phyloP scores from a whole-genome alignment of 2,113 vertebrate genomes.

The Natator depressus region DNA sequence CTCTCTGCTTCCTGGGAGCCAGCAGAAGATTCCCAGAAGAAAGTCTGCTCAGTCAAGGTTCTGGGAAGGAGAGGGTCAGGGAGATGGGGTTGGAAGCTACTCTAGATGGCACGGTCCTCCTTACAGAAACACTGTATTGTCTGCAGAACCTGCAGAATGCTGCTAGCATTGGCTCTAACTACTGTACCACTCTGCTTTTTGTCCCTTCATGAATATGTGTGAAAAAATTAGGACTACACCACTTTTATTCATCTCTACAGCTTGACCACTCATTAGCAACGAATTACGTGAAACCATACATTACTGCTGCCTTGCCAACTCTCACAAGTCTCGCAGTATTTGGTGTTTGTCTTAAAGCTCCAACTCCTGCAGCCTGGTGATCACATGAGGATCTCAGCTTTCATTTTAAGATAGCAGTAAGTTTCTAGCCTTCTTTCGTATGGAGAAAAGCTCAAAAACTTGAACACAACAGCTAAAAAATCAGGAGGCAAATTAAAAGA shows the following conservation, averaged over 20 bases:
- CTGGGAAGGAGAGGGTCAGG: background rate
- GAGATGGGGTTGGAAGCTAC: background rate
- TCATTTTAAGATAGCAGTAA: background rate
- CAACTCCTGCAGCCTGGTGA: background rate
- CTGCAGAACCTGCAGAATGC: background rate
- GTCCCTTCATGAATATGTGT: background rate
- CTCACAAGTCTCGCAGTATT: background rate
- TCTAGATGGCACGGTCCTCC: background rate
- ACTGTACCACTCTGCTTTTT: background rate
- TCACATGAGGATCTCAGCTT: background rate
- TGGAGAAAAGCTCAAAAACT: background rate
- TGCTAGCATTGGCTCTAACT: background rate
- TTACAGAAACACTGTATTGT: background rate
- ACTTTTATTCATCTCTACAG: background rate
- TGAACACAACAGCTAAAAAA: background rate
- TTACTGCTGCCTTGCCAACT: background rate
- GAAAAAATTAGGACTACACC: background rate
- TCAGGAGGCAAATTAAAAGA: background rate
- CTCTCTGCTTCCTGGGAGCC: background rate
- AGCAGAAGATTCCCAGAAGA: constrained; percentile 11
- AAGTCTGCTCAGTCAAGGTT: background rate
- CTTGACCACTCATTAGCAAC: background rate
- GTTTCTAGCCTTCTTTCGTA: background rate
- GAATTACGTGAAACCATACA: background rate
- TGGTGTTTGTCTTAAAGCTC: background rate